Percentiles rank a stretch among this genome's conserved stretches.
These are phyloP conservation scores for Echinops telfairi DNA, from an alignment of 2,113 vertebrate genomes.

Conservation along the genomic window DNA sequence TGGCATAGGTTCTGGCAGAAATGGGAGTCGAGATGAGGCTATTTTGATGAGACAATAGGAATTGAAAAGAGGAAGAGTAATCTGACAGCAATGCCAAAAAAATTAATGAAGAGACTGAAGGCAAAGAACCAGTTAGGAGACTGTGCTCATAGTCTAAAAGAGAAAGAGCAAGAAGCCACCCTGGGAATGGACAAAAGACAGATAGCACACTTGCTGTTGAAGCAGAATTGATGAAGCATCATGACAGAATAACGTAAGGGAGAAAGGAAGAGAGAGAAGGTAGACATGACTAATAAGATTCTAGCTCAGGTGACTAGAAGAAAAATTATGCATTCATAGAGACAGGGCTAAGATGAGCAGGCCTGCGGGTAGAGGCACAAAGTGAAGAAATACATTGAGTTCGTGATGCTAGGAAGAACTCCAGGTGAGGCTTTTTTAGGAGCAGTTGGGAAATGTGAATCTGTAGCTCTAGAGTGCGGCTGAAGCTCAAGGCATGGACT, in stretches of 20 bases:
- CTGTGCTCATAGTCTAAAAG: conserved; percentile 22
- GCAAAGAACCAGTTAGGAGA: neutral
- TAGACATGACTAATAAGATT: neutral
- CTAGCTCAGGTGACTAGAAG: neutral
- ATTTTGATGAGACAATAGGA: conserved; percentile 33
- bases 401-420: neutral
- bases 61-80: conserved; percentile 24
- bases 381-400: conserved; percentile 28
- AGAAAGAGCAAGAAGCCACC: conserved; percentile 1
- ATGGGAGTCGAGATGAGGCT: neutral
- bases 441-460: neutral
- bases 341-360: neutral
- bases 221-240: neutral
- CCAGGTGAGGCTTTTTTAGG: conserved; percentile 3
- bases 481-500: conserved; percentile 21
- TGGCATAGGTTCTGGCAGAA: neutral
- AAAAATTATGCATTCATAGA: neutral
- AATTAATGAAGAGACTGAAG: conserved; percentile 3
- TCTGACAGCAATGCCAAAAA: neutral
- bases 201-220: neutral
- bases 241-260: neutral
- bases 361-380: neutral
- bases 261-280: neutral
- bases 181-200: neutral
- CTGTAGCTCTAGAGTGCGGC: neutral